phyloP scores from a whole-genome alignment of 2,113 vertebrate genomes.

The Sinocyclocheilus maitianheensis region DNA sequence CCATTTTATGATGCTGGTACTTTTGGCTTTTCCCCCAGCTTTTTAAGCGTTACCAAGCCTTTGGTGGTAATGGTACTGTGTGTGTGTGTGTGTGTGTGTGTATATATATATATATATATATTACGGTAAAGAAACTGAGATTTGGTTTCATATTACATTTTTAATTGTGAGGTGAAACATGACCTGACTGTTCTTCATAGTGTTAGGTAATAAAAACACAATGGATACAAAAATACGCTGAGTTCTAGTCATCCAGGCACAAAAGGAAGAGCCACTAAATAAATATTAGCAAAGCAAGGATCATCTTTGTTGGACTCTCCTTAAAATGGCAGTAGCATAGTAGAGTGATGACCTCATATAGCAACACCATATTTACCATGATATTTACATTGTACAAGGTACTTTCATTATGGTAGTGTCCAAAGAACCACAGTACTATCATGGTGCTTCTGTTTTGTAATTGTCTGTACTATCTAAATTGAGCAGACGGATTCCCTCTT shows the following conservation, averaged over 20 bases:
- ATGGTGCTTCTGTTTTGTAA: background rate
- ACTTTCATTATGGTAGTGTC: background rate
- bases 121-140: background rate
- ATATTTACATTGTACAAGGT: background rate
- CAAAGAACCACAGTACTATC: background rate
- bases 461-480: background rate
- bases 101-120: no score
- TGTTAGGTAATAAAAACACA: background rate
- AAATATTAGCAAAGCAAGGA: constrained; percentile 7
- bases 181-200: background rate
- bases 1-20: constrained; percentile 21
- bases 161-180: constrained; percentile 4
- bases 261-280: background rate
- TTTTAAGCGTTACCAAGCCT: background rate
- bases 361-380: background rate
- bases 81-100: no score
- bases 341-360: background rate
- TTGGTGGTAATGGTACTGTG: background rate
- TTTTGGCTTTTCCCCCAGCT: background rate
- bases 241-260: background rate
- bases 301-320: background rate
- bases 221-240: background rate
- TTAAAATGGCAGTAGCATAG: background rate
- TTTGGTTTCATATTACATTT: background rate
- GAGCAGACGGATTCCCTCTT: background rate